These are phyloP conservation scores for Mastigias papua DNA, from an alignment of 30 jellyfish, hydroid and myxozoan genomes.

Conservation along the genomic window DNA sequence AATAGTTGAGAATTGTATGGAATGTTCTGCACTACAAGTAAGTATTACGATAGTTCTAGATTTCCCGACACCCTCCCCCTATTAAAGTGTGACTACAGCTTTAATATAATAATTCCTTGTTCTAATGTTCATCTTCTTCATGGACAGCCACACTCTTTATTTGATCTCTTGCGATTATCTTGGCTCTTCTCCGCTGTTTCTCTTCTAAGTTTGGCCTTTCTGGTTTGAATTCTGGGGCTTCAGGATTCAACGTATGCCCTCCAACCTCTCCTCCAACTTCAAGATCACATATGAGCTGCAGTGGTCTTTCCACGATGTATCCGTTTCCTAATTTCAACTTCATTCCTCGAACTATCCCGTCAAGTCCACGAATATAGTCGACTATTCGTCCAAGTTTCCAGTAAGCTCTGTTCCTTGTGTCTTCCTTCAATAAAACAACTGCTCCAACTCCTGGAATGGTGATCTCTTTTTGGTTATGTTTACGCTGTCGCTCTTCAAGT, in stretches of 20 bases:
- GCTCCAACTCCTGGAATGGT: slow-evolving; percentile 22
- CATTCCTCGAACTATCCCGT: slow-evolving; percentile 57
- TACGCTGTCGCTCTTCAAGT: slow-evolving; percentile 21
- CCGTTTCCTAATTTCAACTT: slow-evolving; percentile 49
- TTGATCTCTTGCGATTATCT: not conserved
- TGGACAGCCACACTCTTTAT: not conserved
- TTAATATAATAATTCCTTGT: slow-evolving; percentile 1
- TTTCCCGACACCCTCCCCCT: slow-evolving; percentile 48
- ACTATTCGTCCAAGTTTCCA: slow-evolving; percentile 65
- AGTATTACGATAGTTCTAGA: no score
- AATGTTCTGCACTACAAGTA: no score
- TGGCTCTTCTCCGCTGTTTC: slow-evolving; percentile 10
- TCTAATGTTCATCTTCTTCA: not conserved
- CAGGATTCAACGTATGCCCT: slow-evolving; percentile 43
- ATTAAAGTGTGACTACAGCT: slow-evolving; percentile 25
- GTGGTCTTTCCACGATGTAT: slow-evolving; percentile 62
- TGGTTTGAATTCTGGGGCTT: slow-evolving; percentile 48
- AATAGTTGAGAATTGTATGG: no score
- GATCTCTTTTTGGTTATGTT: slow-evolving; percentile 7
- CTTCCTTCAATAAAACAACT: slow-evolving; percentile 56
- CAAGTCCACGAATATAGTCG: slow-evolving; percentile 29
- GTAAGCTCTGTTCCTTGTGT: slow-evolving; percentile 38
- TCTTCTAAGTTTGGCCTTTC: not conserved
- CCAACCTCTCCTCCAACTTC: slow-evolving; percentile 64
- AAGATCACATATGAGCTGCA: slow-evolving; percentile 47